Evolutionary conservation across 2,113 vertebrate species (phyloP), one percentile per base, ranked within the genome.

Genomic region (zebrafish (Danio rerio)): DNA sequence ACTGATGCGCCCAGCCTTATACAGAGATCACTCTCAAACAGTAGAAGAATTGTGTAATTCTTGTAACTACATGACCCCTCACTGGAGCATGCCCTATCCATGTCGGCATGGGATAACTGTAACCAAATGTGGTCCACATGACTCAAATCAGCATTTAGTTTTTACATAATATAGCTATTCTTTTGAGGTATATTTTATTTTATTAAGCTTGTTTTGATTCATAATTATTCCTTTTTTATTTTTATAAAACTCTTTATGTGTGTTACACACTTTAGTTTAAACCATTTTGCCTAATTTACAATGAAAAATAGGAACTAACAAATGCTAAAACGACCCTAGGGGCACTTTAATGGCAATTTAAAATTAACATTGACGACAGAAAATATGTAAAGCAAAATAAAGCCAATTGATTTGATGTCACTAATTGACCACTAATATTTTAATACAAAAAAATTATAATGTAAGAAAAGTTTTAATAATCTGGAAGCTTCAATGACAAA

Each of bases 1-100:
- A 83, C 85, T 49, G 42, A 20, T 56, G 47, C 47, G 9, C 13
- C 55, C 81, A 73, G 40, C 72, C 79, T 66, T 62, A 1, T 65
- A 59, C 45, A 81, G 43, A 66, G 20, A 56, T 80, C 20, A 13
- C 52, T 21, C 45, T 10, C 6, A 50, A 76, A 13, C 2, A 72
- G 16, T 62, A 45, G n/a, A 12, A 50, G 16, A 63, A 73, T 68
- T 45, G 9, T 66, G 79, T 15, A 63, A 86, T 71, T 79, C 0
- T 40, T 49, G 18, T 5, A 20, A 53, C 42, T 61, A 59, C 52
- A 8, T 59, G 52, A 58, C 52, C 71, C 9, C 40, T 56, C 11
- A 72, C 49, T 13, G 31, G 8, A 16, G 31, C 50, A 7, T 72
- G 5, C 20, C 31, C 42, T n/a, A 56, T 71, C 10, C 18, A 50